phyloP scores from a whole-genome alignment of 2,113 vertebrate species.

The Halichoerus grypus region DNA sequence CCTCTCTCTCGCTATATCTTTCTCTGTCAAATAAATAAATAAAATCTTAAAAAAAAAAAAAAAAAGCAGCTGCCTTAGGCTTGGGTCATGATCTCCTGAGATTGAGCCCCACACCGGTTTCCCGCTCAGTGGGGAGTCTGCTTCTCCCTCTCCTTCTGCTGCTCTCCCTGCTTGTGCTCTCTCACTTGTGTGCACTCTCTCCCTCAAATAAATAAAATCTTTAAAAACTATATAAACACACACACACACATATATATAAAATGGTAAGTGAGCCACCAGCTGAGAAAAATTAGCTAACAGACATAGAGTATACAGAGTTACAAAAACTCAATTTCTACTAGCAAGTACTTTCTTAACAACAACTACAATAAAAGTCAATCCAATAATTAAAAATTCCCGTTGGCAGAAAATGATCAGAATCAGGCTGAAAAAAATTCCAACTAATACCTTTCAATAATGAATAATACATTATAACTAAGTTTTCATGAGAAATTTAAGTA shows the following conservation, averaged over 20 bases:
- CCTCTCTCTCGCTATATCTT: not conserved
- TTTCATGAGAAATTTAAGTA: constrained; percentile 12
- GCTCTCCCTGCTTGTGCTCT: not conserved
- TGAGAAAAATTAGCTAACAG: constrained; percentile 50
- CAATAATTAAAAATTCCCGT: not conserved
- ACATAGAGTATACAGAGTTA: not conserved
- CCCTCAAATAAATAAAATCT: not conserved
- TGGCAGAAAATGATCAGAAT: constrained; percentile 38
- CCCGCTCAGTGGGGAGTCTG: not conserved
- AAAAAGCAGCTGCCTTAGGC: no score
- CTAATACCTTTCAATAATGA: not conserved
- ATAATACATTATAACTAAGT: not conserved
- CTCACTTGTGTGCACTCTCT: not conserved
- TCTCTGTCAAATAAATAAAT: no score
- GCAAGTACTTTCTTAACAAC: not conserved
- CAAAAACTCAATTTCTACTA: constrained; percentile 4
- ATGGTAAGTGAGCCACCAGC: not conserved
- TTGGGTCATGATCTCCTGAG: no score
- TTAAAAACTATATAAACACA: not conserved
- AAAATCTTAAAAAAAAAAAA: no score
- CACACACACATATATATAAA: not conserved
- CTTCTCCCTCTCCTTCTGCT: not conserved
- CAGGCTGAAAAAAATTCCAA: not conserved
- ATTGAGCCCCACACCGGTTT: not conserved
- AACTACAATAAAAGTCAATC: not conserved